phyloP scores from a whole-genome alignment of 1,140 invertebrate genomes.

The Nebria ingens region DNA sequence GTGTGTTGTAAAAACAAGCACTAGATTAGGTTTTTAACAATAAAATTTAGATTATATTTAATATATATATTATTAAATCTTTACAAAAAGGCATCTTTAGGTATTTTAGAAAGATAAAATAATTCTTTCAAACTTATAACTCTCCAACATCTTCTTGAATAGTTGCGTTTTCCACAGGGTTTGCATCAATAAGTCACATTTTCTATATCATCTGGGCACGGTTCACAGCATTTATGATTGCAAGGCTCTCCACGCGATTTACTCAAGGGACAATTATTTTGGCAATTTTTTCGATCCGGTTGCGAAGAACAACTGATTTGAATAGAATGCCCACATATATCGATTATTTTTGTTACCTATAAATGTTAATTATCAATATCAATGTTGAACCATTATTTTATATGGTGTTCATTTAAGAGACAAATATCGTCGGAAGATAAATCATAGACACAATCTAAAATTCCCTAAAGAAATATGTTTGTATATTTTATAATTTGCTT shows the following conservation, averaged over 20 bases:
- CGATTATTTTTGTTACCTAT: neutral
- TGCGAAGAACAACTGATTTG: neutral
- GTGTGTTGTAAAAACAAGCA: too few species aligned
- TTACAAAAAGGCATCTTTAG: too few species aligned
- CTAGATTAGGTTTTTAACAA: too few species aligned
- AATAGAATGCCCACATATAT: neutral
- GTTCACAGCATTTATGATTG: constrained; percentile 1
- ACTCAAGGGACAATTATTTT: neutral
- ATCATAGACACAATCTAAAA: neutral
- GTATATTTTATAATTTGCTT: too few species aligned
- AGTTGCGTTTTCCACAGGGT: too few species aligned
- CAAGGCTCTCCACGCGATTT: constrained; percentile 32
- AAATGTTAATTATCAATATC: neutral
- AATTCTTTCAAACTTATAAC: too few species aligned
- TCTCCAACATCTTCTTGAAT: too few species aligned
- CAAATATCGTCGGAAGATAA: neutral
- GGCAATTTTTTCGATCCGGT: neutral
- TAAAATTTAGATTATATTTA: too few species aligned
- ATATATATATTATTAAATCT: too few species aligned
- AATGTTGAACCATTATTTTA: neutral
- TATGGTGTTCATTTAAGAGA: neutral
- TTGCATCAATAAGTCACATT: too few species aligned
- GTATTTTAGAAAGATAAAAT: too few species aligned
- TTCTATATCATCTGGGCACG: neutral
- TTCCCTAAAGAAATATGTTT: neutral